Conservation (phyloP, 2,888 invertebrate genomes). For the Drosophila pseudotalamancana region DNA sequence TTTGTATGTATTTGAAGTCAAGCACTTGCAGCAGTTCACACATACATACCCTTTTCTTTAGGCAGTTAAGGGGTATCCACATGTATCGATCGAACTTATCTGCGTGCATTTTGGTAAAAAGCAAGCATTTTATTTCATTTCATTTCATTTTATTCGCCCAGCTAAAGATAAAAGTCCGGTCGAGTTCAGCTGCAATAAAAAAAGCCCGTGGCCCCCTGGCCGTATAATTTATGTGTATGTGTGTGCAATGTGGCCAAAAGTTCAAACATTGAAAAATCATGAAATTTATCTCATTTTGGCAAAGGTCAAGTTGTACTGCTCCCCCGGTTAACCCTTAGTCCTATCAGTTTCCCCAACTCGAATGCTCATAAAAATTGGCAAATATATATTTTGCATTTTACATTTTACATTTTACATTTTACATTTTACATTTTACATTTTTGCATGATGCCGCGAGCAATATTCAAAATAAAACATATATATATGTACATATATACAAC, state of each 20-base stretch:
- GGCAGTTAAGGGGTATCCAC: constrained; percentile 9
- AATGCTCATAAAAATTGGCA: constrained; percentile 49
- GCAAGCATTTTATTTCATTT: constrained; percentile 61
- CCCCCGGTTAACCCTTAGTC: constrained; percentile 3
- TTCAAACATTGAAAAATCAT: constrained; percentile 74
- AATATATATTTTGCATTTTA: constrained; percentile 53
- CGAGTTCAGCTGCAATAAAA: constrained; percentile 53
- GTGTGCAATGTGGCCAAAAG: constrained; percentile 63
- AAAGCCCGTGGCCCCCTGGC: constrained; percentile 29
- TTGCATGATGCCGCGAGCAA: constrained; percentile 38
- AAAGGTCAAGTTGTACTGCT: constrained; percentile 61
- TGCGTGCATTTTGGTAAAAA: constrained; percentile 52
- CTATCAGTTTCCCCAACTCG: neutral
- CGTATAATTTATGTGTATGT: constrained; percentile 74
- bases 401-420: constrained; percentile 54
- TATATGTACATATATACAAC: constrained; percentile 63
- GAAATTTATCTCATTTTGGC: constrained; percentile 69
- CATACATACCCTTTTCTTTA: neutral
- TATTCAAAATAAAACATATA: constrained; percentile 1
- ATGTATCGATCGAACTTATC: constrained; percentile 52
- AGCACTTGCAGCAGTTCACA: neutral
- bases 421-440: constrained; percentile 52
- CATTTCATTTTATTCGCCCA: constrained; percentile 60
- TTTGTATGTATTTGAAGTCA: neutral
- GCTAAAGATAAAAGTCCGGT: constrained; percentile 50